phyloP scores from a whole-genome alignment of 1,140 invertebrate genomes.

The Cataglyphis hispanica region DNA sequence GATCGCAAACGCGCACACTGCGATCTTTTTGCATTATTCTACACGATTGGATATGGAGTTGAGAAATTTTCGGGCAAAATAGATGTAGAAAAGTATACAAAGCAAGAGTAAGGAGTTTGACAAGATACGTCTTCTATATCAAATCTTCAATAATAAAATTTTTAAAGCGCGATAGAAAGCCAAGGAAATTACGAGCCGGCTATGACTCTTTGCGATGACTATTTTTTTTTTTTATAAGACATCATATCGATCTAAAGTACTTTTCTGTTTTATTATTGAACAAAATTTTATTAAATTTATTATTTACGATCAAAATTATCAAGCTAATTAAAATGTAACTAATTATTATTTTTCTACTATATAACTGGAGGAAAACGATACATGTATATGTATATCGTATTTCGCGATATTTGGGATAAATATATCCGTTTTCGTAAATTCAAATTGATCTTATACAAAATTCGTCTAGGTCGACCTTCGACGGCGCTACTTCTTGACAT shows the following conservation, averaged over 20 bases:
- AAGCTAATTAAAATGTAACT: no score
- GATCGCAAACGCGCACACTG: slow-evolving; percentile 26
- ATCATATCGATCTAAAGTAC: no score
- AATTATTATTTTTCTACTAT: neutral
- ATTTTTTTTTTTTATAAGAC: neutral
- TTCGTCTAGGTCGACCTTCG: slow-evolving; percentile 36
- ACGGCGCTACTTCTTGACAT: slow-evolving; percentile 7
- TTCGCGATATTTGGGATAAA: neutral
- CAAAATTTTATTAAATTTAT: neutral
- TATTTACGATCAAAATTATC: no score
- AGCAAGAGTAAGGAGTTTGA: no score
- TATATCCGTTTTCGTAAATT: neutral
- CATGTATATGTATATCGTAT: neutral
- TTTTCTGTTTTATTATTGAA: neutral
- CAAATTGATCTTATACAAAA: slow-evolving; percentile 26
- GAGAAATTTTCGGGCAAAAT: neutral
- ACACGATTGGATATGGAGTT: neutral
- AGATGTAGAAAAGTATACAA: no score
- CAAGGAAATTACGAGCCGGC: no score
- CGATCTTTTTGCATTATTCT: slow-evolving; percentile 26
- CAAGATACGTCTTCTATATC: no score
- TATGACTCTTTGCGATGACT: no score
- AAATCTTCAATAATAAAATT: neutral
- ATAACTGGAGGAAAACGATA: neutral
- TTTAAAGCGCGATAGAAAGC: neutral